Evolutionary conservation across 2,888 invertebrate genomes (phyloP).

Genomic region (Mimachlamys varia): DNA sequence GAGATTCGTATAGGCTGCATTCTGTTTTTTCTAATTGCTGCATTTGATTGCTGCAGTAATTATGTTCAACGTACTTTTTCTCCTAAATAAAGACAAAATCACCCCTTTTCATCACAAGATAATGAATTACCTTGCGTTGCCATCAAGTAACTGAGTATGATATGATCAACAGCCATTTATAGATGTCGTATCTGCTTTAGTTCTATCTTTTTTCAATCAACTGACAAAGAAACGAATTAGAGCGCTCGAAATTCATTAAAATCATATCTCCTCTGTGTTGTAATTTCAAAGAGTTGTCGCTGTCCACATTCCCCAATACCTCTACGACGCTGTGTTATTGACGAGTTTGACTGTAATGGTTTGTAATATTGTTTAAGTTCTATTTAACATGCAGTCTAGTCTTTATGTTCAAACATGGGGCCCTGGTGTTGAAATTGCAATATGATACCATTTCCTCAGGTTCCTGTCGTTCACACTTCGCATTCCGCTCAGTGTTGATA

Average conservation of each 20-base stretch:
- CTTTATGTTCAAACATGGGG: neutral
- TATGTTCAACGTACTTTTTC: too few relatives aligned
- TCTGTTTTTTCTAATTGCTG: too few relatives aligned
- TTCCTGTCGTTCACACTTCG: neutral
- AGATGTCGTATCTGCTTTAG: neutral
- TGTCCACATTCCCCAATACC: neutral
- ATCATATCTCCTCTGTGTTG: neutral
- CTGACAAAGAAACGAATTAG: neutral
- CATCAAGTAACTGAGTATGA: neutral
- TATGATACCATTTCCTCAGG: neutral
- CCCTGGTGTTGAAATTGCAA: neutral
- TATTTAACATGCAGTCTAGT: neutral
- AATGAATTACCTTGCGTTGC: neutral
- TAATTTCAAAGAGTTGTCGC: neutral
- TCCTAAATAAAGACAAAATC: neutral
- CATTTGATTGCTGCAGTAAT: too few relatives aligned
- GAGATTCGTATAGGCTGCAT: too few relatives aligned
- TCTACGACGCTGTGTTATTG: neutral
- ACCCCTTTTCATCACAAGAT: neutral
- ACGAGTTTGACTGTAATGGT: neutral
- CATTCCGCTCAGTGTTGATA: neutral
- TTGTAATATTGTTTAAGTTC: neutral
- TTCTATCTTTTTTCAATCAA: neutral
- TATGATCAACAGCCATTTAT: neutral
- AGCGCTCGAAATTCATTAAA: neutral